Conservation (phyloP, 2,888 invertebrate genomes). For the Strigamia maritima region DNA sequence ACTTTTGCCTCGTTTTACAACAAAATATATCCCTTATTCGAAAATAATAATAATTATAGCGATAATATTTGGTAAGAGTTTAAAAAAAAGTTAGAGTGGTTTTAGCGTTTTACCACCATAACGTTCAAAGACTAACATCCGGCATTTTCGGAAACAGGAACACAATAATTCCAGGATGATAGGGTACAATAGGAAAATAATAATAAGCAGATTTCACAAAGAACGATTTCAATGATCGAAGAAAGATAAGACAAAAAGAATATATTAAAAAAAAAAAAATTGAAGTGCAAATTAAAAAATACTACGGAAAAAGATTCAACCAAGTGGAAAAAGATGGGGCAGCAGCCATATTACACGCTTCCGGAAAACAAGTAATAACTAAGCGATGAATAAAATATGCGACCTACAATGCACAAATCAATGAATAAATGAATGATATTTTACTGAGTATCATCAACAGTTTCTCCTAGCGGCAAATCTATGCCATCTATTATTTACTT, state of each 20-base stretch:
- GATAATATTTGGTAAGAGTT: not conserved
- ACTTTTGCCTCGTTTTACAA: too few species aligned
- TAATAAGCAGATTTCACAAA: constrained; percentile 19
- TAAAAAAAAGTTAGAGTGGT: not conserved
- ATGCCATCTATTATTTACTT: not conserved
- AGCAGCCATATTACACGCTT: not conserved
- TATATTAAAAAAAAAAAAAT: not conserved
- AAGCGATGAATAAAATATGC: not conserved
- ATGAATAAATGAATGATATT: not conserved
- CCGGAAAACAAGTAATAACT: constrained; percentile 8
- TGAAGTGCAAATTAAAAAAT: constrained; percentile 13
- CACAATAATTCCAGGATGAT: constrained; percentile 10
- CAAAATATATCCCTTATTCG: too few species aligned
- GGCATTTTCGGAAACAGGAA: constrained; percentile 19
- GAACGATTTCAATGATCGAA: not conserved
- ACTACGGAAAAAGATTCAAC: not conserved
- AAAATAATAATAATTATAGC: too few species aligned
- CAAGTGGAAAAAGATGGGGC: constrained; percentile 7
- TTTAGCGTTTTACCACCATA: not conserved
- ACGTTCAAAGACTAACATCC: not conserved
- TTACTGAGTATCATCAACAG: too few species aligned
- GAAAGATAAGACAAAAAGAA: constrained; percentile 8
- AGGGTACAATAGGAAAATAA: not conserved
- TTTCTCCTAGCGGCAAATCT: too few species aligned
- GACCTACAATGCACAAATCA: not conserved